Conservation (phyloP, 2,113 vertebrate genomes). For the Actinemys pallida region DNA sequence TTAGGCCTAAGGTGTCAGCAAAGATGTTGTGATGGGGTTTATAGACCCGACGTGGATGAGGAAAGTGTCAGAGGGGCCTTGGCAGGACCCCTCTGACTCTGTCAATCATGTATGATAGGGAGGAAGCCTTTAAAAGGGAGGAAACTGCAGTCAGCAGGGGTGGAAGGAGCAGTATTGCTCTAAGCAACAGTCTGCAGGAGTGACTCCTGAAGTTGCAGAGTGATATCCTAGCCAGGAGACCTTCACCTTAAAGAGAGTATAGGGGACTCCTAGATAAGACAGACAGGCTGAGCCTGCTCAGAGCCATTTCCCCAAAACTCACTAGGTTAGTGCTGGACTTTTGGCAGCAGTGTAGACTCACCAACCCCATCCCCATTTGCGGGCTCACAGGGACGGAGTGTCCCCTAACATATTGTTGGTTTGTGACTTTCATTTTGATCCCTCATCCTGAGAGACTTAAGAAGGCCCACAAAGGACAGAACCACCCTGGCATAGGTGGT, state of each 20-base stretch:
- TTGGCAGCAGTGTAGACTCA: background rate
- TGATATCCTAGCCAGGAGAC: background rate
- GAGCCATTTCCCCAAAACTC: background rate
- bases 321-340: background rate
- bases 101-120: background rate
- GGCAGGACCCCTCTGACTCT: background rate
- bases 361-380: background rate
- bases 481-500: too few relatives aligned
- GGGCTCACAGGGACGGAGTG: background rate
- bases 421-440: background rate
- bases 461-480: background rate
- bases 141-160: background rate
- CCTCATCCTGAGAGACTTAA: background rate
- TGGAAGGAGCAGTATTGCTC: background rate
- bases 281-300: background rate
- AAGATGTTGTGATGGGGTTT: background rate
- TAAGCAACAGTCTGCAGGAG: background rate
- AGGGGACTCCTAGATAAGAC: background rate
- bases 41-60: background rate
- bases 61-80: background rate
- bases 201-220: background rate
- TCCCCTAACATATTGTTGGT: background rate
- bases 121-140: background rate
- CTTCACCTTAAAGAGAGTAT: background rate
- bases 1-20: slow-evolving; percentile 46